Evolutionary conservation across 2,888 invertebrate species (phyloP), one percentile per base, ranked within the genome.

Genomic region (Zele albiditarsus): DNA sequence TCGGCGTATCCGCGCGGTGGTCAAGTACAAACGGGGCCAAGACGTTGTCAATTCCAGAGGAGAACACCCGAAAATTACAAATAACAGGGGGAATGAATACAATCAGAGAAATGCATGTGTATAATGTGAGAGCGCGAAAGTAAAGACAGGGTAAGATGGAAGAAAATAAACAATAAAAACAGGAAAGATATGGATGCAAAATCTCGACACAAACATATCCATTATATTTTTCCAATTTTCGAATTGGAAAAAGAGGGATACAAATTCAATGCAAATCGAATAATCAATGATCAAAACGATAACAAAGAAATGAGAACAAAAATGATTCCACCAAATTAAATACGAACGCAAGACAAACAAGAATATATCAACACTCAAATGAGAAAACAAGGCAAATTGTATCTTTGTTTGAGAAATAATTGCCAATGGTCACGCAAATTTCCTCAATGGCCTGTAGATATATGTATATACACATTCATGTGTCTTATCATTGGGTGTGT

Each of bases 161-260:
- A 66, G 49, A 74, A 27, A 53, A 62, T 33, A 60, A 78, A 79
- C 71, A 72, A 58, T 53, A 73, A 75, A 58, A 67, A 49, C 25
- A 74, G 5, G 33, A 66, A 38, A 74, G 73, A 69, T 33, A 25
- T 25, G 12, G 38, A 65, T 28, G 42, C 8, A 27, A 62, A 62
- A 65, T 78, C 71, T 78, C 71, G 77, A 77, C 77, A 66, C n/a
- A 82, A 82, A 83, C 83, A 82, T 84, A 81, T 78, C 53, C 10
- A 20, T 53, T 2, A n/a, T 49, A 49, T n/a, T 33, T 33, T 33
- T 33, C 8, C 14, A 38, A 38, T 42, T 63, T 66, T 23, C 20
- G 31, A n/a, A 20, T 46, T 23, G 6, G 42, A 27, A 16, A 3
- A 12, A 12, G 2, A 25, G 27, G 1, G 25, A 16, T 4, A 49